Evolutionary conservation across 2,113 vertebrate species (phyloP).

Genomic region (Lepus europaeus): DNA sequence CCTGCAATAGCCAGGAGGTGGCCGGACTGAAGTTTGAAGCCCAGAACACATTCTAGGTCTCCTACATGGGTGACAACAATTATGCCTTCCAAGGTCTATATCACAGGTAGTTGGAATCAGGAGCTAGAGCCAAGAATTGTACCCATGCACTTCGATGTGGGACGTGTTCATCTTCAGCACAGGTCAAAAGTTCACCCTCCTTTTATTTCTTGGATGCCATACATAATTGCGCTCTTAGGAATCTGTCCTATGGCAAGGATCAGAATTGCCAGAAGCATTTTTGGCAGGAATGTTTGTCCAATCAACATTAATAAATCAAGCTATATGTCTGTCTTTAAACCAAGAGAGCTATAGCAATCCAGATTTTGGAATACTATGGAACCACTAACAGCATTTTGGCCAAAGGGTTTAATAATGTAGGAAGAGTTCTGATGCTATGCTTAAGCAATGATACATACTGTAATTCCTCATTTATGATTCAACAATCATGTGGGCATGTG

Average conservation of each 20-base stretch:
- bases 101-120: no score
- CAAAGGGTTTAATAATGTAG: background rate
- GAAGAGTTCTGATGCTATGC: background rate
- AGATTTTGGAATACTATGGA: background rate
- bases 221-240: background rate
- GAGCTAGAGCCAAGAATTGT: no score
- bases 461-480: background rate
- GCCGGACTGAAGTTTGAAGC: no score
- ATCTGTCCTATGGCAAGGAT: background rate
- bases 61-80: no score
- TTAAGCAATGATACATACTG: background rate
- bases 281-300: background rate
- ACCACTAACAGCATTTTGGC: background rate
- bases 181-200: no score
- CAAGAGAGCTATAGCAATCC: background rate
- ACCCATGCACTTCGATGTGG: no score
- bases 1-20: no score
- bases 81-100: no score
- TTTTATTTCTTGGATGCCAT: background rate
- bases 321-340: background rate
- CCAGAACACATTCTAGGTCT: no score
- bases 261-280: background rate
- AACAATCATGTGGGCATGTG: accelerated
- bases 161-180: no score
- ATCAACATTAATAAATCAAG: background rate